Conservation (phyloP, 2,888 invertebrate species). For the Xylota segnis region DNA sequence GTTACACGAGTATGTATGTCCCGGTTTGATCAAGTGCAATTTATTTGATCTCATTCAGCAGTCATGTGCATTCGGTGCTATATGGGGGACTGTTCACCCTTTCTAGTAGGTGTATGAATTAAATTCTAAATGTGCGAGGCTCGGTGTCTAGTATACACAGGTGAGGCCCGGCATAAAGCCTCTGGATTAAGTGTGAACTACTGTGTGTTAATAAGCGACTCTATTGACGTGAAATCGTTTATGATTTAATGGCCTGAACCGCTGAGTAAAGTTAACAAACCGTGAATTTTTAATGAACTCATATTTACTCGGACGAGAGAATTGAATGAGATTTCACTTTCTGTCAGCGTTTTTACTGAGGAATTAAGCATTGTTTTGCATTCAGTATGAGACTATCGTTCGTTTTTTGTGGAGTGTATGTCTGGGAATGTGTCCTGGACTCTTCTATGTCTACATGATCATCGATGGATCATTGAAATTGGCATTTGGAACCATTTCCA, state of each 20-base stretch:
- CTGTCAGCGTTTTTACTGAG: background rate
- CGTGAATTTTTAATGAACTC: slow-evolving; percentile 6
- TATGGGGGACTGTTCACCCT: background rate
- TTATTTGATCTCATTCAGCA: background rate
- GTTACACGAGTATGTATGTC: too few species aligned
- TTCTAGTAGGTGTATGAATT: too few species aligned
- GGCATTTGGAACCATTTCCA: too few species aligned
- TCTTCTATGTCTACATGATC: too few species aligned
- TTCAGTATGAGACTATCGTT: too few species aligned
- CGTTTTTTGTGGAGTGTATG: too few species aligned
- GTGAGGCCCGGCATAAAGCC: too few species aligned
- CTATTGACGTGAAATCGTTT: background rate
- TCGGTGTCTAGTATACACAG: background rate
- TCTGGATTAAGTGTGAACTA: background rate
- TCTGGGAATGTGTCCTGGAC: too few species aligned
- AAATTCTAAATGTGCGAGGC: background rate
- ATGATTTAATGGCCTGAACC: too few species aligned
- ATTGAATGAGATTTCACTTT: background rate
- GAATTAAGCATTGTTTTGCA: too few species aligned
- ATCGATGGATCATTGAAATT: too few species aligned
- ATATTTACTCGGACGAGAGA: background rate
- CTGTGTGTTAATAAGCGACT: background rate
- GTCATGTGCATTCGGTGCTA: background rate
- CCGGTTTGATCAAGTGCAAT: background rate
- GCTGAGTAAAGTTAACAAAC: slow-evolving; percentile 2